Conservation (phyloP, 2,797 vertebrate genomes). For the Anguilla megastoma region DNA sequence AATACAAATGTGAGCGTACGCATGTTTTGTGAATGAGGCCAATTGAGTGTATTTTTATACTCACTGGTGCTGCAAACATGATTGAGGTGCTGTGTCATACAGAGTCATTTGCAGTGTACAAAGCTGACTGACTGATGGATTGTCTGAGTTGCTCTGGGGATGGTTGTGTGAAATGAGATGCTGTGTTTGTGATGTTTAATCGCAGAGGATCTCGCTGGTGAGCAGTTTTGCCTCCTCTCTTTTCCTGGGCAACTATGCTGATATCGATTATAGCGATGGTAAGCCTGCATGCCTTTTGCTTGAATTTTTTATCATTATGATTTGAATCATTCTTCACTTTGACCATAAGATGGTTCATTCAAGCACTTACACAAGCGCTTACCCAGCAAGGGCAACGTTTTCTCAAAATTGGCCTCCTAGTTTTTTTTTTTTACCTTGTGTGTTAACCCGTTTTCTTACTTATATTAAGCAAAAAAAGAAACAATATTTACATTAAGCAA, state of each 20-base stretch:
- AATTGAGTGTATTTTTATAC: neutral
- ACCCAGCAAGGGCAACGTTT: neutral
- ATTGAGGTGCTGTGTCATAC: neutral
- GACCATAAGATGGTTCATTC: neutral
- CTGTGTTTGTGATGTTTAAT: constrained; percentile 43
- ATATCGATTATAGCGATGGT: constrained; percentile 90
- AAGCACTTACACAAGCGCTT: neutral
- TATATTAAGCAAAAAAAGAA: neutral
- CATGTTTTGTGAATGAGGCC: too few relatives aligned
- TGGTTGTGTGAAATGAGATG: constrained; percentile 6
- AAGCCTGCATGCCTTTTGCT: constrained; percentile 1
- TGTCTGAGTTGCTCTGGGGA: neutral
- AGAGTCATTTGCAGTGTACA: neutral
- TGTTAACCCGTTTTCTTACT: neutral
- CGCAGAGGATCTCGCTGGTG: constrained; percentile 91
- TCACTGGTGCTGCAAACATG: neutral
- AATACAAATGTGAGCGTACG: too few relatives aligned
- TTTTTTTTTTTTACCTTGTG: neutral
- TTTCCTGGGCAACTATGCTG: constrained; percentile 83
- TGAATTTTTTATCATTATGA: neutral
- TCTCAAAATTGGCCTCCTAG: neutral
- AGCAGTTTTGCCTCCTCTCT: constrained; percentile 92
- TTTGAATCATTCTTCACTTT: neutral
- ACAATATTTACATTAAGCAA: neutral
- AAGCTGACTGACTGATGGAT: neutral